phyloP scores from a whole-genome alignment of 1,140 invertebrate genomes.

The Galleria mellonella region DNA sequence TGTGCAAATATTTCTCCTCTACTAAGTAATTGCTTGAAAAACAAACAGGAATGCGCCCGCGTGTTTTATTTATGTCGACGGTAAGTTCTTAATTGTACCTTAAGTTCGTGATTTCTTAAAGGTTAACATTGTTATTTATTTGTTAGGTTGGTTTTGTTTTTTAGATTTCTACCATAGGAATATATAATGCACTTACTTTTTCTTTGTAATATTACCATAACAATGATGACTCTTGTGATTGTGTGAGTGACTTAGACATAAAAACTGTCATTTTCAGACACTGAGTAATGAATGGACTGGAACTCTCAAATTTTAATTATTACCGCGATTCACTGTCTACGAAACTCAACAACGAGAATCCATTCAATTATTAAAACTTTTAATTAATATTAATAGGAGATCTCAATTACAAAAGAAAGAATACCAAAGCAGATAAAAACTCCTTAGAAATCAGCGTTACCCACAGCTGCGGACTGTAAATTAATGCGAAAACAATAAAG shows the following conservation, averaged over 20 bases:
- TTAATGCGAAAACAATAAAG: constrained; percentile 72
- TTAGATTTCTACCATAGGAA: too few species aligned
- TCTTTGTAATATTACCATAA: too few species aligned
- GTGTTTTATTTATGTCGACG: constrained; percentile 14
- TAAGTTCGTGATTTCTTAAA: constrained; percentile 12
- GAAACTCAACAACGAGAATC: constrained; percentile 59
- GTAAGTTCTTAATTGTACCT: constrained; percentile 15
- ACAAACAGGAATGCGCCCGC: constrained; percentile 7
- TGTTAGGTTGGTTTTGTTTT: background rate
- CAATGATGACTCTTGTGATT: too few species aligned
- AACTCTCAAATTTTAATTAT: constrained; percentile 61
- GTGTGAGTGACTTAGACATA: constrained; percentile 1
- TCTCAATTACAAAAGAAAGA: constrained; percentile 69
- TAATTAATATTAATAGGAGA: constrained; percentile 73
- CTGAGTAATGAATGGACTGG: constrained; percentile 44
- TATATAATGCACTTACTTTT: too few species aligned
- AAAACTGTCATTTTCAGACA: constrained; percentile 42
- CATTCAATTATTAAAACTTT: constrained; percentile 73
- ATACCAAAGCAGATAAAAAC: constrained; percentile 67
- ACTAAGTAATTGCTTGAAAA: constrained; percentile 9
- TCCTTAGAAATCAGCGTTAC: constrained; percentile 66
- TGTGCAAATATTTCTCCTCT: constrained; percentile 7
- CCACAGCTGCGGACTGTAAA: constrained; percentile 63
- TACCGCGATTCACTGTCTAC: constrained; percentile 49
- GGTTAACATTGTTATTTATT: background rate